Evolutionary conservation across 2,888 invertebrate genomes (phyloP), one percentile per base, ranked within the genome.

Genomic region (Allacma fusca): DNA sequence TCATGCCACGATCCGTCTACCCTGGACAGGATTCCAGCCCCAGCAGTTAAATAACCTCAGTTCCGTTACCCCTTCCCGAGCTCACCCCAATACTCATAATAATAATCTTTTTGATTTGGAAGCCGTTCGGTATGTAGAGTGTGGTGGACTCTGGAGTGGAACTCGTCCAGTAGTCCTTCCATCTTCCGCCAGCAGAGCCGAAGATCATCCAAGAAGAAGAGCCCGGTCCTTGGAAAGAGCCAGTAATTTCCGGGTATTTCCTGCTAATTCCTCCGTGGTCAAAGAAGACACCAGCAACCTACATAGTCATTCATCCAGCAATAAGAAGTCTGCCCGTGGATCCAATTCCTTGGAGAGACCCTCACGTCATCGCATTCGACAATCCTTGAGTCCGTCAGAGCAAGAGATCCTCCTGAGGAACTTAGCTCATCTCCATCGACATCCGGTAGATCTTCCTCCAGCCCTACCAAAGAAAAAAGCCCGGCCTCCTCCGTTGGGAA

Each of bases 1-100:
- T 67, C 84, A 84, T 78, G 83, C 82, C 19, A 81, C 82, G 44
- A 83, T 84, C 50, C 75, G 80, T 43, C 75, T 84, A n/a, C 84
- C 84, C 12, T 84, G 84, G 84, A 83, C 82, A 5, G 82, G 82
- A 44, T 80, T 81, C 71, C 80, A 81, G 40, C 80, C 79, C 62
- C 80, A 81, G 43, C 50, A 78, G 74, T 80, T 78, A 44, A 84
- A 84, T 62, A 81, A 84, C 77, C 75, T 83, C 28, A 82, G 82
- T 72, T 79, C 81, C 19, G 80, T 78, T 26, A 82, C 80, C 23
- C 77, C 75, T 21, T 59, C 69, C 59, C 76, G 73, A 75, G 71
- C 76, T 16, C 78, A 76, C 76, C 81, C 80, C 7, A 78, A 82
- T 69, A 83, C 83, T 4, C 84, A 84, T 59, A 82, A 80, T 68